Evolutionary conservation across 2,888 invertebrate species (phyloP), one percentile per base, ranked within the genome.

Genomic region (Aplocera efformata): DNA sequence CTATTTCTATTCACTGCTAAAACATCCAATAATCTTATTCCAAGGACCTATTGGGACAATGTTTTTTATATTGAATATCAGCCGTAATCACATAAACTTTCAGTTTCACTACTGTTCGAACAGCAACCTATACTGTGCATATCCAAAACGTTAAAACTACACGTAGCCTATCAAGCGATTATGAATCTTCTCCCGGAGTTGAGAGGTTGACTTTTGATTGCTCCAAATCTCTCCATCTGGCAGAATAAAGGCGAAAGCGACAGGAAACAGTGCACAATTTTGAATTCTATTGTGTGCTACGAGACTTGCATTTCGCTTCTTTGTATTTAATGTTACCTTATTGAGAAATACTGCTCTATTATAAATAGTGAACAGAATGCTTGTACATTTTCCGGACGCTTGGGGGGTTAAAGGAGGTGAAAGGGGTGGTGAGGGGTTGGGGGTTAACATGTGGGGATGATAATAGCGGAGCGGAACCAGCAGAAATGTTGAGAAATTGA

Each of bases 331-430:
- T 57, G 58, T 60, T 67, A 60, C 59, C 57, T 67, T 68, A 68
- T 67, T 71, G 67, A 60, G 60, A 60, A 55, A 58, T 59, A 59
- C 53, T 58, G 56, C 48, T 53, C 44, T 41, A 50, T 60, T 62
- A 66, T 68, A 70, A 67, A 69, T 67, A 66, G 62, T 64, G 51
- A 47, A 58, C 56, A 51, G 59, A 66, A 63, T 60, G 57, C 56
- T 60, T 60, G 58, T 68, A 72, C 63, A 63, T 72, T 76, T 74
- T 60, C 61, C 58, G 49, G 57, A 40, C 37, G 57, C 39, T 27
- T 32, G 36, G 33, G 46, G 43, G 50, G 27, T 29, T 8, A 27
- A 9, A n/a, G 31, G 28, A 38, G 32, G 30, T 28, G 23, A 10
- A 23, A 20, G 29, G 40, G 13, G 13, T 17, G 30, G 13, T 29